phyloP scores from a whole-genome alignment of 2,113 vertebrate genomes.

The Pseudonaja textilis region DNA sequence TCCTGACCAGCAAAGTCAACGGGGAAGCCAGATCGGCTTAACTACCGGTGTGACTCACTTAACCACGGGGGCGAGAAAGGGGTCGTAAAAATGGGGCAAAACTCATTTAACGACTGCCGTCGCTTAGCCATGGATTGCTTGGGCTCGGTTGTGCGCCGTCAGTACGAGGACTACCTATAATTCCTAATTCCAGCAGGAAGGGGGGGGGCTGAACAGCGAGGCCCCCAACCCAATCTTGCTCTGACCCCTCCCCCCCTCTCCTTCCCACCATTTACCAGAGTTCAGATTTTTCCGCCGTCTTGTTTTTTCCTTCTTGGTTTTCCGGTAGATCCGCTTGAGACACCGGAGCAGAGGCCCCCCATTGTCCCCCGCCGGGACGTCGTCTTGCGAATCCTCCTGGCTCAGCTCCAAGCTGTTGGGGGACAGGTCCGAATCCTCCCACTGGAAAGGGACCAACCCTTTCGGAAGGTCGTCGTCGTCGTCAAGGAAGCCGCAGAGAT shows the following conservation, averaged over 20 bases:
- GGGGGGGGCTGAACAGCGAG: not conserved
- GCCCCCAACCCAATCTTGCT: not conserved
- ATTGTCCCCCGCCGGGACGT: not conserved
- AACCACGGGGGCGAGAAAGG: rapidly evolving
- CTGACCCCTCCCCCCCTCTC: not conserved
- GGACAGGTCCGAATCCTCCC: not conserved
- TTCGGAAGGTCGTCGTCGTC: not conserved
- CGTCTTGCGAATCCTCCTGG: not conserved
- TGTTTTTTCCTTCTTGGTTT: not conserved
- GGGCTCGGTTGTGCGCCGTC: not conserved
- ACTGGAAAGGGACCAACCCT: not conserved
- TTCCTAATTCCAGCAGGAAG: not conserved
- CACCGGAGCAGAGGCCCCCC: slow-evolving; percentile 4
- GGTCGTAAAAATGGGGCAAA: not conserved
- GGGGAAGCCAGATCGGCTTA: not conserved
- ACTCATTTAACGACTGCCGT: not conserved
- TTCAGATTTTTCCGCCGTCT: not conserved
- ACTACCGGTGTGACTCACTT: not conserved
- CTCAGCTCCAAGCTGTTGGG: not conserved
- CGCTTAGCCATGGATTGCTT: not conserved
- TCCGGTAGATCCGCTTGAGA: slow-evolving; percentile 24
- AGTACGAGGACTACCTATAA: not conserved
- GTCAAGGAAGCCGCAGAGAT: not conserved
- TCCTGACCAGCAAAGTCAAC: not conserved
- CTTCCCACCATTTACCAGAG: not conserved